Evolutionary conservation across 2,888 invertebrate species (phyloP).

Genomic region (Holacanthella duospinosa): DNA sequence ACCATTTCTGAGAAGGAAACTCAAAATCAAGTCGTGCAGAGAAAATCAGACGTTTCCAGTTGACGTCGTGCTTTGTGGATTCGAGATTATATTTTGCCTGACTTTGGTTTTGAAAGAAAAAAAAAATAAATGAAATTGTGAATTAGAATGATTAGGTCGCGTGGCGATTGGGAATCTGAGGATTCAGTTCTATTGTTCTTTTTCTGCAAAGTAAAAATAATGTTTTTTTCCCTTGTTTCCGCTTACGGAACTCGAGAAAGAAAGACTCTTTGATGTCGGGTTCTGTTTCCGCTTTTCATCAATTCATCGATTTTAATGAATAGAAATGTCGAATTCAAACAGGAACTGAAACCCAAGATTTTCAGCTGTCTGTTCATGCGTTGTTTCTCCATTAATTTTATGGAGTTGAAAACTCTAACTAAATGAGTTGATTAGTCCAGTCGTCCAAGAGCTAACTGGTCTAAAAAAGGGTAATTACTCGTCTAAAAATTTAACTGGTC

Average conservation of each 20-base stretch:
- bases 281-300: neutral
- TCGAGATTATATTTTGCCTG: neutral
- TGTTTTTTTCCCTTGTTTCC: neutral
- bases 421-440: too few relatives aligned
- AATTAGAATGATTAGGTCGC: conserved; percentile 6
- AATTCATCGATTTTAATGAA: conserved; percentile 1
- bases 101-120: neutral
- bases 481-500: too few relatives aligned
- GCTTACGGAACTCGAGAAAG: neutral
- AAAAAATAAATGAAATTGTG: neutral
- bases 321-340: neutral
- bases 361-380: neutral
- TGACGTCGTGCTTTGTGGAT: neutral
- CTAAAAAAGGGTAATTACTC: too few relatives aligned
- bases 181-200: neutral
- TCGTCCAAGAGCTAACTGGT: too few relatives aligned
- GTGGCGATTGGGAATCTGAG: neutral
- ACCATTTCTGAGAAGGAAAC: neutral
- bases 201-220: neutral
- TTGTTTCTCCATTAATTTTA: neutral
- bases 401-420: too few relatives aligned
- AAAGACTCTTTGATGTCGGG: neutral
- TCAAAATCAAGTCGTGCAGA: conserved; percentile 2
- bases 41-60: neutral
- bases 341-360: neutral